These are phyloP conservation scores for Aricia agestis DNA, from an alignment of 1,140 invertebrate species.

Conservation along the genomic window DNA sequence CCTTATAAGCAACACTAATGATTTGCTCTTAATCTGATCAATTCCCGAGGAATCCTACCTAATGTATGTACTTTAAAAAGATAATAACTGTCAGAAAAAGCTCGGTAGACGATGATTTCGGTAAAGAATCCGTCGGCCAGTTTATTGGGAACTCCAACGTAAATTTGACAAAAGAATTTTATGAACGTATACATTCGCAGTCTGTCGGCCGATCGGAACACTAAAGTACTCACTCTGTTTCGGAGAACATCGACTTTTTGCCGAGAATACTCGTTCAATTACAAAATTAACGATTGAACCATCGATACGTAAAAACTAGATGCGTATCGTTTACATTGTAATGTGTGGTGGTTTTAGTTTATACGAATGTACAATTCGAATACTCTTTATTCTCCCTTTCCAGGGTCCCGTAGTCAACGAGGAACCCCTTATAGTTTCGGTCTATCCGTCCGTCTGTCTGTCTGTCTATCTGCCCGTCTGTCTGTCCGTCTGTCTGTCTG, in stretches of 20 bases:
- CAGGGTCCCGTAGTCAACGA: too few relatives aligned
- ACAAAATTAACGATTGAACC: constrained; percentile 72
- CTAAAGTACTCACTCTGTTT: constrained; percentile 52
- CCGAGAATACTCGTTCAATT: constrained; percentile 63
- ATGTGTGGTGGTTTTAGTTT: too few relatives aligned
- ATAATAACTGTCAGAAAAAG: constrained; percentile 63
- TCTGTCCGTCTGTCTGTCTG: too few relatives aligned
- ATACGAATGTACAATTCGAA: too few relatives aligned
- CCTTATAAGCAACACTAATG: constrained; percentile 13
- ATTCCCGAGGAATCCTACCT: constrained; percentile 22
- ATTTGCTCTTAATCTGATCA: constrained; percentile 13
- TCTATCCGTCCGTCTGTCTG: too few relatives aligned
- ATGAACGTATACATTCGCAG: constrained; percentile 68
- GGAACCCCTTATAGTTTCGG: too few relatives aligned
- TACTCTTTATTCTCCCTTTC: too few relatives aligned
- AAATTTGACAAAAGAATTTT: constrained; percentile 74
- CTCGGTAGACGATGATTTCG: constrained; percentile 59
- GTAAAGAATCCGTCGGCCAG: constrained; percentile 60
- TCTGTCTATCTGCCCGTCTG: too few relatives aligned
- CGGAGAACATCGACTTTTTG: constrained; percentile 64
- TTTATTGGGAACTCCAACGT: constrained; percentile 57
- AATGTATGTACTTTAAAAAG: constrained; percentile 41
- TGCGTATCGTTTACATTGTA: background rate
- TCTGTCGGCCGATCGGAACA: constrained; percentile 52
- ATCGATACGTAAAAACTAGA: constrained; percentile 16